Evolutionary conservation across 2,113 vertebrate species (phyloP), one percentile per base, ranked within the genome.

Genomic region (Gallinago paraguaiae): DNA sequence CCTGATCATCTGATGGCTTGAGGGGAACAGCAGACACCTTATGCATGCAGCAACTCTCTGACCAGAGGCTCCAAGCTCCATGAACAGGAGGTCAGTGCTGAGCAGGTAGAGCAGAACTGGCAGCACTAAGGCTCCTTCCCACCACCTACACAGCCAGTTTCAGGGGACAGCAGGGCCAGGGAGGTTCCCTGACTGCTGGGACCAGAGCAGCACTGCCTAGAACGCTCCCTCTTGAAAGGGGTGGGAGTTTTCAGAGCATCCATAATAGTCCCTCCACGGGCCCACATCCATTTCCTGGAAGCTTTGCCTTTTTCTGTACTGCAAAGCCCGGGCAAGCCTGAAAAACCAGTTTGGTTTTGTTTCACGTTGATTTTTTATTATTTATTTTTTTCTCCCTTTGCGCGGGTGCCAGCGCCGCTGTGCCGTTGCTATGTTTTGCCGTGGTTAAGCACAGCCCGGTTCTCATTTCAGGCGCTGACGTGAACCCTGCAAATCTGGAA

Each of bases 361-460:
- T 82, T 71, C 18, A 2, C 1, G 27, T 54, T 69, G 93, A 57
- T 9, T 72, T 65, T 51, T 46, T 7, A 14, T 65, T 33, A 3
- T n/a, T 28, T 3, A 15, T 28, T 3, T 17, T 57, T 11, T 15
- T 37, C 30, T 10, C 30, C 10, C 85, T 14, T 10, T 18, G 82
- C 7, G 0, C 4, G 11, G 54, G 31, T 71, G 81, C 59, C 65
- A 61, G 95, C 39, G 2, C 82, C 75, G 95, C 95, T 97, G 95
- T 95, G 96, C 95, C 33, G 96, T 98, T 98, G 97, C 97, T 98
- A 97, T 92, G 97, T 93, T 97, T 96, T 88, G 75, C 5, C 9
- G 86, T 88, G 96, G 86, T 90, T 95, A 67, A 51, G 69, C 86
- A 41, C 48, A 33, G 84, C 83, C 2, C 51, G 1, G 75, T 97